Evolutionary conservation across 2,113 vertebrate genomes (phyloP), one percentile per base, ranked within the genome.

Genomic region (Tachysurus vachellii): DNA sequence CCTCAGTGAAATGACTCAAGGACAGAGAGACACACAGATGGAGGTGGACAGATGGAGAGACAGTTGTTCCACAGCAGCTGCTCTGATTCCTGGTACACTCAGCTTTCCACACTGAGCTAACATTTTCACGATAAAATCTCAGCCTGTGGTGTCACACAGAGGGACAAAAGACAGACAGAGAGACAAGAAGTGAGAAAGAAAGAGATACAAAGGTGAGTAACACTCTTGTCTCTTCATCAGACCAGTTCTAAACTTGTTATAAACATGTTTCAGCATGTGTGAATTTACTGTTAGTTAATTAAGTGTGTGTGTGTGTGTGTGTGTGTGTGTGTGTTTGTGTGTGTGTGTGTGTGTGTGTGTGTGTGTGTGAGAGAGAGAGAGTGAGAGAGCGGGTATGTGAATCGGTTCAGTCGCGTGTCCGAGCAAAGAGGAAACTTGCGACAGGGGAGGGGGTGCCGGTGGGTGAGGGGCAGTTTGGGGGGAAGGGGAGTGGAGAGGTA

Each of bases 51-150:
- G 76, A 56, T 80, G 76, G 53, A 57, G 53, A 80, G 53, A 82
- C 80, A 82, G 57, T 82, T 82, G 80, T 23, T 82, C 44, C 57
- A 82, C 23, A 82, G 80, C 80, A 82, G 80, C 57, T 82, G 80
- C 80, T 14, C 73, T 80, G 79, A 59, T 36, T 80, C 54, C 28
- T 42, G n/a, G 36, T 57, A 36, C 77, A 59, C 54, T 81, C 28
- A 61, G 28, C 56, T 82, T 82, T 82, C 57, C 56, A 62, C 28
- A 59, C 28, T 50, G 11, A 26, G 42, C 71, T n/a, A 81, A 81
- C 79, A 81, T 81, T 81, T 81, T 42, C 14, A 11, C 0, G 53
- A 56, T 80, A 80, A 56, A 61, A 61, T 44, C 57, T 61, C 57
- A 62, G 80, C 23, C 80, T 82, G 19, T 21, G 57, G 62, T 13